A percentile compares a stretch with the other conserved stretches of the same genome.
Evolutionary conservation across 2,888 invertebrate species (phyloP).

Genomic region (Troides helena): DNA sequence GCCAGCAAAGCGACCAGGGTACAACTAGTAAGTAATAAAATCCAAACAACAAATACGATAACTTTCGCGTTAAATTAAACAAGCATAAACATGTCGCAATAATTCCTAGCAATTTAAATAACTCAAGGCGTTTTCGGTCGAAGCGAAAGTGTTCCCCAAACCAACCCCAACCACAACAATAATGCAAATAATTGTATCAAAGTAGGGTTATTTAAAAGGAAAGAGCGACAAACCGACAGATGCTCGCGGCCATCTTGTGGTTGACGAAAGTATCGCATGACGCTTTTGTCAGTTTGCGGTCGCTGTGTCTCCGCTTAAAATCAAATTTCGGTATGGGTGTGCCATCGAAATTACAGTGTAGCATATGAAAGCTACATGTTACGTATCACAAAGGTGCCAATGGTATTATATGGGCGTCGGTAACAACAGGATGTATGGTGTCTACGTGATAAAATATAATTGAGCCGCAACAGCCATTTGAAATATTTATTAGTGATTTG

Average conservation of each 20-base stretch:
- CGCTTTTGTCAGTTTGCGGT: conserved; percentile 71
- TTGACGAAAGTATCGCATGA: conserved; percentile 59
- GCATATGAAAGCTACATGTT: conserved; percentile 52
- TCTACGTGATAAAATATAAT: background rate
- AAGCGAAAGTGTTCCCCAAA: conserved; percentile 59
- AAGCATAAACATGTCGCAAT: conserved; percentile 29
- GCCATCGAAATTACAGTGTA: conserved; percentile 51
- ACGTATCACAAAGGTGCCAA: conserved; percentile 35
- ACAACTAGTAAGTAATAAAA: background rate
- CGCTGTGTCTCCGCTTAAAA: conserved; percentile 72
- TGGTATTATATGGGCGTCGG: conserved; percentile 15
- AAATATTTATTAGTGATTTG: too few species aligned
- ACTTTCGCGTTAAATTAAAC: conserved; percentile 21
- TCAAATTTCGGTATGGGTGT: conserved; percentile 66
- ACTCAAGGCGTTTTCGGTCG: conserved; percentile 46
- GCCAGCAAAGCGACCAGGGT: background rate
- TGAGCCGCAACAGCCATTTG: background rate
- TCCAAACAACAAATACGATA: background rate
- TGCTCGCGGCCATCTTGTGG: conserved; percentile 76
- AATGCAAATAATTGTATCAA: conserved; percentile 69
- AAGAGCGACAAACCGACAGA: conserved; percentile 78
- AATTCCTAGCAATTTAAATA: conserved; percentile 48
- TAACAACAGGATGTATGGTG: conserved; percentile 13
- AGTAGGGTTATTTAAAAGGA: conserved; percentile 65
- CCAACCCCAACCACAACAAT: conserved; percentile 64